These are phyloP conservation scores for Tenthredo scrophulariae DNA, from an alignment of 2,888 invertebrate genomes.

Conservation along the genomic window DNA sequence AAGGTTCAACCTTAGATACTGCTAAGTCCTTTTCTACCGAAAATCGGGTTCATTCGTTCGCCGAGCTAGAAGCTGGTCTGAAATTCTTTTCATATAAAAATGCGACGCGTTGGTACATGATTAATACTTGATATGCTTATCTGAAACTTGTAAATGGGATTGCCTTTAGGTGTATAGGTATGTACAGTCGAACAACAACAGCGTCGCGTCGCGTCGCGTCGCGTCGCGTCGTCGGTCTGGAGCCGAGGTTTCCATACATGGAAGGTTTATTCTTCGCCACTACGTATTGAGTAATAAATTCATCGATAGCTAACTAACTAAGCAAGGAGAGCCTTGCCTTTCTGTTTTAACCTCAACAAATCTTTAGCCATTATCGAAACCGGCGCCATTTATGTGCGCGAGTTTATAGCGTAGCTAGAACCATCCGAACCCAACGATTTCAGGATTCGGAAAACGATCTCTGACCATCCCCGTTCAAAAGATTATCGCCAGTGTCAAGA, in stretches of 20 bases:
- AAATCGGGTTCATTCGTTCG: background rate
- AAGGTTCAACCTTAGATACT: background rate
- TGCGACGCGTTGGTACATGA: background rate
- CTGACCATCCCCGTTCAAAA: background rate
- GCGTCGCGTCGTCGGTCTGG: slow-evolving; percentile 46
- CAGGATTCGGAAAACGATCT: background rate
- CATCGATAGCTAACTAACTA: slow-evolving; percentile 53
- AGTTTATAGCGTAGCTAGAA: background rate
- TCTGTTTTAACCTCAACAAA: slow-evolving; percentile 55
- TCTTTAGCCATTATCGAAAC: slow-evolving; percentile 46
- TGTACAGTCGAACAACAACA: slow-evolving; percentile 30
- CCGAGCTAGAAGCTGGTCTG: background rate
- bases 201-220: background rate
- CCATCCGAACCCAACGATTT: background rate
- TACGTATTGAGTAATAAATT: slow-evolving; percentile 55
- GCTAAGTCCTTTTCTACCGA: background rate
- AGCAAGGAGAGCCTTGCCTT: slow-evolving; percentile 24
- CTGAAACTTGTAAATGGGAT: slow-evolving; percentile 25
- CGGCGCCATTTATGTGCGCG: slow-evolving; percentile 3
- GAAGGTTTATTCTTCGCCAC: slow-evolving; percentile 55
- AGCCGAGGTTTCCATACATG: slow-evolving; percentile 54
- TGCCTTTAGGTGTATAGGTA: slow-evolving; percentile 6
- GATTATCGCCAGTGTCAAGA: no score
- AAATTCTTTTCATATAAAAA: background rate
- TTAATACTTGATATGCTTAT: background rate